Evolutionary conservation across 64 coral and sea anemone species (phyloP).

Genomic region (Actinia equina): DNA sequence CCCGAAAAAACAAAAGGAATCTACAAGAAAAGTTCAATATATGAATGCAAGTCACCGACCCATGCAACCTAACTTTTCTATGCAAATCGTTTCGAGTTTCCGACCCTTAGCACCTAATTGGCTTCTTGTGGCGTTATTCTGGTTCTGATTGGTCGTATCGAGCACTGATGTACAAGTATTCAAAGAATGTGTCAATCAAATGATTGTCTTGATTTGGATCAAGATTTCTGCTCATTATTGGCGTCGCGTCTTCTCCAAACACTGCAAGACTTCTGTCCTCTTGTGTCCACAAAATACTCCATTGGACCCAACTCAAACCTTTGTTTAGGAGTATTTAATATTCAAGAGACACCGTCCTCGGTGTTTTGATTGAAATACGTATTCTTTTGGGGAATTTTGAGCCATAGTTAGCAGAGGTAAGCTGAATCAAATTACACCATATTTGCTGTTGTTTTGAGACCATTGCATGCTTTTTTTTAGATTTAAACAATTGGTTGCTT

Average conservation of each 20-base stretch:
- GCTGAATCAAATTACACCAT: neutral
- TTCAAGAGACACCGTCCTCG: neutral
- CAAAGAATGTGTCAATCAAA: slow-evolving; percentile 68
- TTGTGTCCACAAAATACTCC: slow-evolving; percentile 24
- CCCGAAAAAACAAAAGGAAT: slow-evolving; percentile 3
- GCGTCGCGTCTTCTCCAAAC: neutral
- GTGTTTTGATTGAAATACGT: slow-evolving; percentile 9
- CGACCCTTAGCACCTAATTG: slow-evolving; percentile 10
- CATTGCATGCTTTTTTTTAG: neutral
- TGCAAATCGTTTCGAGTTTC: neutral
- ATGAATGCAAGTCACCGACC: neutral
- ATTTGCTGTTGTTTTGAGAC: neutral
- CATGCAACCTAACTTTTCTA: neutral
- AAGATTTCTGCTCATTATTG: neutral
- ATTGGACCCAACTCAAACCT: neutral
- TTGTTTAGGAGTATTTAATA: neutral
- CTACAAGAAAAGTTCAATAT: neutral
- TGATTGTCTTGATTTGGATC: slow-evolving; percentile 16
- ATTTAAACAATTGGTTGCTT: neutral
- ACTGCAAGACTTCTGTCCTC: slow-evolving; percentile 10
- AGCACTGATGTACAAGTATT: slow-evolving; percentile 40
- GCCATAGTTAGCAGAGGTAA: slow-evolving; percentile 1
- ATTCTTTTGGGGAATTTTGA: neutral
- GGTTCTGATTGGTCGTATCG: slow-evolving; percentile 16
- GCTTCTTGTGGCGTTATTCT: slow-evolving; percentile 14